These are phyloP conservation scores for Sepiola atlantica DNA, from an alignment of 2,888 invertebrate genomes.

Conservation along the genomic window DNA sequence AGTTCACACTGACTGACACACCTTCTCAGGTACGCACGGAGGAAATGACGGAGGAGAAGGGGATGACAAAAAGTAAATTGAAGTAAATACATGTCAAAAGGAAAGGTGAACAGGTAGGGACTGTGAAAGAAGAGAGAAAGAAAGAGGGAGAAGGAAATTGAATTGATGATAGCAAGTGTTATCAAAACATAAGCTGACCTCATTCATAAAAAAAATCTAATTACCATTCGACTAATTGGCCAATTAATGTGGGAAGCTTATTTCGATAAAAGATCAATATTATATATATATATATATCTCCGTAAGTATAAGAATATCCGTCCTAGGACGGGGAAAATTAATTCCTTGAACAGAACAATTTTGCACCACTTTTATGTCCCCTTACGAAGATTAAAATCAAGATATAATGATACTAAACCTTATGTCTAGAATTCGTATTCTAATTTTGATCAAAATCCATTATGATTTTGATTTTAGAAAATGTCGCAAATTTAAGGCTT, in stretches of 20 bases:
- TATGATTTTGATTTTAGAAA: too few relatives aligned
- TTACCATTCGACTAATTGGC: not conserved
- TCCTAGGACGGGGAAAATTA: too few relatives aligned
- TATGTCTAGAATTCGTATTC: too few relatives aligned
- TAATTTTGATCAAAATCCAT: too few relatives aligned
- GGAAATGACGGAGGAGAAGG: not conserved
- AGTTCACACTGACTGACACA: conserved; percentile 13
- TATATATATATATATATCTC: not conserved
- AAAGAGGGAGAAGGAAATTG: not conserved
- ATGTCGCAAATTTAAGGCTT: too few relatives aligned
- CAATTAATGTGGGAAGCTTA: not conserved
- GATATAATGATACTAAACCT: too few relatives aligned
- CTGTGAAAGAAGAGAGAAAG: not conserved
- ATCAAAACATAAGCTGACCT: not conserved
- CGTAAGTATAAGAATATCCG: too few relatives aligned
- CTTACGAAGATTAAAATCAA: too few relatives aligned
- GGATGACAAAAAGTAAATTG: not conserved
- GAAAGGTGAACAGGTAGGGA: not conserved
- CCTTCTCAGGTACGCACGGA: not conserved
- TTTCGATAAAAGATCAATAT: not conserved
- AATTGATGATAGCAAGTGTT: not conserved
- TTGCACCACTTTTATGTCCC: too few relatives aligned
- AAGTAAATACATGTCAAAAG: not conserved
- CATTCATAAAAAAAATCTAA: not conserved
- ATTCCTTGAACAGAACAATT: too few relatives aligned